Base-by-base conservation (phyloP, 92 coral and sea anemone species). In the Metridium senile region DNA sequence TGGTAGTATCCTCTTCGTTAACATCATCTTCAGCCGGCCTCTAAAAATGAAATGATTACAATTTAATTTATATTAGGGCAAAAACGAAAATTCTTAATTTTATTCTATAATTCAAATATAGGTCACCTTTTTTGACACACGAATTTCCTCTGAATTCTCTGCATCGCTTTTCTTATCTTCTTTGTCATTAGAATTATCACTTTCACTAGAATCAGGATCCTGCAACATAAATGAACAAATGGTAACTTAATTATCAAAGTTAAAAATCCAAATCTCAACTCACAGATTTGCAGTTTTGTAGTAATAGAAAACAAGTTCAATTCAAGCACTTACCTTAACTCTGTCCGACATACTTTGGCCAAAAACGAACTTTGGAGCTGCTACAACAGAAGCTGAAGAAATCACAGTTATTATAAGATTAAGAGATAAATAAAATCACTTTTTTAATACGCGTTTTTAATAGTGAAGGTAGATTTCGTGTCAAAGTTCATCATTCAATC, bases 331-430 rank as follows among this genome's bases (percentile, higher is more conserved):
- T 85, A 87, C 93, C 89, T 89, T 89, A 1, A 89, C 82, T 70
- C 86, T 85, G 1, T 89, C 95, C 22, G 93, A 70, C 90, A 82
- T 80, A 51, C 85, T 92, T 63, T 93, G 94, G 26, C 99, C 95
- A 58, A 96, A 85, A n/a, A 86, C 90, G 74, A 96, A 96, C 72
- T 96, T 96, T 71, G 99, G 99, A 9, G 97, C 97, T 47, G 99
- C 99, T 21, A 96, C 89, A 34, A 94, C 87, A 31, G 89, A 68
- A 33, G 70, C 89, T 66, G 56, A 79, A 39, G 49, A 39, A 39
- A 39, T 39, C 49, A 13, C 28, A 66, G 71, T 66, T 25, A 66
- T 18, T 68, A 68, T 20, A 6, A 20, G 49, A 34, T 1, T 0
- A n/a, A n/a, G 21, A 68, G 26, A 17, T 39, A 64, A 9, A 4